Evolutionary conservation across 1,140 invertebrate species (phyloP).

Genomic region (Cydia splendana): DNA sequence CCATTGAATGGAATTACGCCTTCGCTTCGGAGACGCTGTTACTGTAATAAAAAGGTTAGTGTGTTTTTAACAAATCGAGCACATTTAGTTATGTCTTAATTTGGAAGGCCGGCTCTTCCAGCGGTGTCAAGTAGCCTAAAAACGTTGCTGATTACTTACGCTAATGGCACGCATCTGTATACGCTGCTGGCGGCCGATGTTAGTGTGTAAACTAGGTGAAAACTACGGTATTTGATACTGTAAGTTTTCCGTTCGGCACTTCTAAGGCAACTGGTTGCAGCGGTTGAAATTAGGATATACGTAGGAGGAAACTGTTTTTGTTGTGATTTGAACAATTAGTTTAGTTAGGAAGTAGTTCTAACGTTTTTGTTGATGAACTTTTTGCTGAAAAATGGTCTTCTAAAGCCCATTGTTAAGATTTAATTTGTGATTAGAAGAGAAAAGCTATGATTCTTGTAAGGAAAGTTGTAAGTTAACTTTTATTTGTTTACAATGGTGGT

Average conservation of each 20-base stretch:
- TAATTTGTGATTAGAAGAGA: neutral
- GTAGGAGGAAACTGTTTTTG: conserved; percentile 23
- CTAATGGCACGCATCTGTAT: neutral
- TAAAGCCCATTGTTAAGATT: conserved; percentile 2
- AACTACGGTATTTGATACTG: neutral
- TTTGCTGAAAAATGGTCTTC: neutral
- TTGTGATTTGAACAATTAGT: conserved; percentile 9
- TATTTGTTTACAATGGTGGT: conserved; percentile 11
- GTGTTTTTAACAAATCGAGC: conserved; percentile 50
- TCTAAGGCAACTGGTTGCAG: conserved; percentile 12
- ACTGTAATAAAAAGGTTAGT: conserved; percentile 65
- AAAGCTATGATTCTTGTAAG: neutral
- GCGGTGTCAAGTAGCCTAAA: conserved; percentile 56
- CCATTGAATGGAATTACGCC: conserved; percentile 57
- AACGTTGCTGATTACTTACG: conserved; percentile 27
- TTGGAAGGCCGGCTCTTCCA: conserved; percentile 65
- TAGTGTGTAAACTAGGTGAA: conserved; percentile 21
- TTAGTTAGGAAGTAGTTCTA: conserved; percentile 10
- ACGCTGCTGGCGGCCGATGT: conserved; percentile 4
- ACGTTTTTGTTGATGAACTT: conserved; percentile 5
- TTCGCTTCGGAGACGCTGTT: conserved; percentile 40
- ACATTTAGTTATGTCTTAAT: conserved; percentile 68
- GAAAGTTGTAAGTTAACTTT: neutral
- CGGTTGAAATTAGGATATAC: neutral
- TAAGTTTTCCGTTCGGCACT: neutral